Base-by-base conservation (phyloP, 2,113 vertebrate species). In the Antechinus stuartii region DNA sequence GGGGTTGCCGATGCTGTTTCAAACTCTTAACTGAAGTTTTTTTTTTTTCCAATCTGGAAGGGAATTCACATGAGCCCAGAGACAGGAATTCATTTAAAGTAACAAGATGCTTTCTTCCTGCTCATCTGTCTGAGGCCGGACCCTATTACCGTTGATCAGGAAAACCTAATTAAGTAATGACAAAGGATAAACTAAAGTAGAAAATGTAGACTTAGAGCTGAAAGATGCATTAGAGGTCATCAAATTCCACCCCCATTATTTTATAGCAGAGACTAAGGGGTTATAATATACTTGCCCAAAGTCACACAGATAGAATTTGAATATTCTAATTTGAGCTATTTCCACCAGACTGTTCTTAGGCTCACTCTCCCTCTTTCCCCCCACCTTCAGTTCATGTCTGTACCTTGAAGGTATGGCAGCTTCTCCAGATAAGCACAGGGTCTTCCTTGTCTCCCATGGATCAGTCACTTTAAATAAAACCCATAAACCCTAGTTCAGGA, bases 151-250 rank as follows among this genome's bases (percentile, higher is more conserved):
- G n/a, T 84, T 19, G 68, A 84, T 42, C 68, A 42, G 68, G 68
- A 84, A 84, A 84, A 84, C 68, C 68, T 84, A 84, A 84, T 84
- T 84, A 84, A 84, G 68, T 84, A 84, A 84, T 84, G 68, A 84
- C 68, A 84, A 84, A 84, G 68, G n/a, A 84, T 23, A 42, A n/a
- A n/a, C 68, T 84, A 84, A 84, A 84, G 19, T 42, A 84, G n/a
- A 8, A 14, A 84, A 23, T 42, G 19, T 84, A 23, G n/a, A 19
- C 8, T 84, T 84, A 84, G n/a, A 84, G 19, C 68, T 84, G n/a
- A 84, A 42, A 42, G 68, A n/a, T 8, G 7, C 16, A 19, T 84
- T 84, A 84, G 68, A 84, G 68, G 68, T 42, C 68, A 42, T 35
- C 3, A 1, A 76, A 76, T 42, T 19, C 19, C 35, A 42, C 68